Evolutionary conservation across 1,140 invertebrate species (phyloP), one percentile per base, ranked within the genome.

Genomic region (Hypsibius dujardini): DNA sequence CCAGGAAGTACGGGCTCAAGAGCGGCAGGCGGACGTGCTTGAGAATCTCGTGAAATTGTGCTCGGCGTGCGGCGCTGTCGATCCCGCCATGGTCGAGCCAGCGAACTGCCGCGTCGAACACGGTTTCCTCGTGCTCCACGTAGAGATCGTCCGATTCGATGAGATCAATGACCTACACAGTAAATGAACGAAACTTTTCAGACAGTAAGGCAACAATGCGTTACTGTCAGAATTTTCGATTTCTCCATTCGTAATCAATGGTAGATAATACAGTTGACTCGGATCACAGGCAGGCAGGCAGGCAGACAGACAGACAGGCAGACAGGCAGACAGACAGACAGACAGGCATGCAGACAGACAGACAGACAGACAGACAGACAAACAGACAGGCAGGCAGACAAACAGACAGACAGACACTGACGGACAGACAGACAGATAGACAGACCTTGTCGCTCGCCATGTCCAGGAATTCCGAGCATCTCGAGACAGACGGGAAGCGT

Each of bases 1-100:
- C 80, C 60, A 85, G 79, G 76, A 83, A 85, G 75, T 85, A 85
- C 0, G 84, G 84, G 73, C 80, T 83, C 59, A 85, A 76, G 67
- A 83, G 79, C 28, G 83, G 82, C 74, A 85, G 77, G 46, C 84
- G 75, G 3, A 85, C 82, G 76, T 82, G 81, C 72, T 81, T 80
- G 73, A 85, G 77, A 47, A 85, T 79, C 77, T 77, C 75, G 60
- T 77, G 75, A 74, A 81, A 81, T 47, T 76, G 74, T 47, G 73
- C 72, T 70, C 73, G 75, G 56, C 80, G 74, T 28, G 28, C 28
- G 28, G 28, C 28, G 28, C 28, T 28, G 1, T 73, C 72, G 1
- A 78, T 75, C 2, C 77, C 75, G 73, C 80, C 77, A 60, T 82
- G 77, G 47, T 81, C 77, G 56, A 83, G 77, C 84, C 84, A 85